phyloP scores from a whole-genome alignment of 2,888 invertebrate species.

The Latheticus oryzae region DNA sequence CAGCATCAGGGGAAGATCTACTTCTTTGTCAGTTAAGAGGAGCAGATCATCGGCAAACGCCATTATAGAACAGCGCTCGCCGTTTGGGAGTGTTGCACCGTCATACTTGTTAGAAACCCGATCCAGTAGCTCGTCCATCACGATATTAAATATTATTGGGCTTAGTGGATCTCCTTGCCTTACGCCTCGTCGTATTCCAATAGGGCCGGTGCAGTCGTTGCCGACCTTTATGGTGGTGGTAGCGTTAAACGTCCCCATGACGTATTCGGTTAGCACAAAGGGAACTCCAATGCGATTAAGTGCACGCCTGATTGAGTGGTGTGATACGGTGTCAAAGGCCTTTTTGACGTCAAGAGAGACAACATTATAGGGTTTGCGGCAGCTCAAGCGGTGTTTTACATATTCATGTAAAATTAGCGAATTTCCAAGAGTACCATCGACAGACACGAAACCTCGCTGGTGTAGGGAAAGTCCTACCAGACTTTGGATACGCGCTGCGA shows the following conservation, averaged over 20 bases:
- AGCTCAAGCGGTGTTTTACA: background rate
- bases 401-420: slow-evolving; percentile 50
- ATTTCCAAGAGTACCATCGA: slow-evolving; percentile 61
- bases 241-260: background rate
- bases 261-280: background rate
- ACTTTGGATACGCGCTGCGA: slow-evolving; percentile 40
- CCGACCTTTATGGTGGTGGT: background rate
- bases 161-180: slow-evolving; percentile 61
- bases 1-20: slow-evolving; percentile 14
- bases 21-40: no score
- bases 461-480: slow-evolving; percentile 36
- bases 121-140: slow-evolving; percentile 41
- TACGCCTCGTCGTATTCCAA: slow-evolving; percentile 54
- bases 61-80: slow-evolving; percentile 3
- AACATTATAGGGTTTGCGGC: background rate
- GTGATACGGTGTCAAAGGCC: slow-evolving; percentile 47
- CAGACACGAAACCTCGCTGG: slow-evolving; percentile 54
- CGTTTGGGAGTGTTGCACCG: slow-evolving; percentile 9
- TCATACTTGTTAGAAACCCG: background rate
- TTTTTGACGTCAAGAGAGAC: slow-evolving; percentile 43
- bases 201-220: no score
- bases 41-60: slow-evolving; percentile 39
- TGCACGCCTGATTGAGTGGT: slow-evolving; percentile 40
- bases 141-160: slow-evolving; percentile 32
- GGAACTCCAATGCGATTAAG: slow-evolving; percentile 35